These are phyloP conservation scores for Pantherophis alleghaniensis DNA, from an alignment of 2,797 vertebrate genomes.

Conservation along the genomic window DNA sequence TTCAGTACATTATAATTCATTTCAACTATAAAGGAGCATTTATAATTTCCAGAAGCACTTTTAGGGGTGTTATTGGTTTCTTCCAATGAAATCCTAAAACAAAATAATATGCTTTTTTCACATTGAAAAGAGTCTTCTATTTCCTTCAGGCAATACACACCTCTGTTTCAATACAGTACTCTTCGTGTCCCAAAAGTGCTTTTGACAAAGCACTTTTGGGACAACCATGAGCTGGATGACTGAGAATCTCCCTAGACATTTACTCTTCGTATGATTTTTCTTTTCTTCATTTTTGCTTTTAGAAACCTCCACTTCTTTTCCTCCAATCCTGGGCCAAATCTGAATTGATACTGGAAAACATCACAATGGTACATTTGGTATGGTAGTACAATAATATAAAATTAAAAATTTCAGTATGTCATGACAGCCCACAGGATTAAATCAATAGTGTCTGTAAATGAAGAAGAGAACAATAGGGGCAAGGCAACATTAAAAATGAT, in stretches of 20 bases:
- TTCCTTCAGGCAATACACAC: not conserved
- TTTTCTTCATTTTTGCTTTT: not conserved
- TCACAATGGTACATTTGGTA: not conserved
- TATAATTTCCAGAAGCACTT: not conserved
- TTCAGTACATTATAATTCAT: not conserved
- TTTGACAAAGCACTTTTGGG: not conserved
- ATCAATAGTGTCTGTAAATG: not conserved
- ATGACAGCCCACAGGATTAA: not conserved
- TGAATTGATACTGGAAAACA: not conserved
- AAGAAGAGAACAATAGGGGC: not conserved
- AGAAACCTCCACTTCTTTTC: not conserved
- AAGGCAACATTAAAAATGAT: not conserved
- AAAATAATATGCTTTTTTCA: not conserved
- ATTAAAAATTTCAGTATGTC: not conserved
- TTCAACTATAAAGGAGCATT: not conserved
- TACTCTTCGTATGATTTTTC: not conserved
- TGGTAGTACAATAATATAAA: not conserved
- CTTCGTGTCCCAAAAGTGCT: not conserved
- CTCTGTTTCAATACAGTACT: not conserved
- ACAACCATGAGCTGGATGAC: not conserved
- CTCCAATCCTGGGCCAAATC: not conserved
- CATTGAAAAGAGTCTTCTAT: not conserved
- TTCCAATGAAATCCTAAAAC: not conserved
- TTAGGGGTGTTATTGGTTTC: not conserved
- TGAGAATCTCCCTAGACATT: not conserved